Percentiles rank a stretch among this genome's conserved stretches.
Conservation (phyloP, 1,140 invertebrate species). For the Periplaneta americana region DNA sequence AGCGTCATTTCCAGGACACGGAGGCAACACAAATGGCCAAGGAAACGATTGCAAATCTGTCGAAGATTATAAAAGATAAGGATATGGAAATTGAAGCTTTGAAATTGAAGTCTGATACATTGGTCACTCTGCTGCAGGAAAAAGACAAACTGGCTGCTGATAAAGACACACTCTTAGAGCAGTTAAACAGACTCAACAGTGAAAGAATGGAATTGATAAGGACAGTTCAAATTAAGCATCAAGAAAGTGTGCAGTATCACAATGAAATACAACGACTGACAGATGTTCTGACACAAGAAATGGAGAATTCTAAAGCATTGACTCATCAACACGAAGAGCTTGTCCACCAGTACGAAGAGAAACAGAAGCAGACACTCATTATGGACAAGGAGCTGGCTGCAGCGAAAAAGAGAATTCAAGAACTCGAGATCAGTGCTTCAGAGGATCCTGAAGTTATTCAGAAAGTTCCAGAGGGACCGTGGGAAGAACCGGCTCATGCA, state of each 20-base stretch:
- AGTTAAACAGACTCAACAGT: constrained; percentile 32
- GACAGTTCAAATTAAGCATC: constrained; percentile 71
- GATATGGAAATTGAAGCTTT: constrained; percentile 43
- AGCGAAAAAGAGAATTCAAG: constrained; percentile 40
- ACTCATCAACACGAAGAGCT: constrained; percentile 35
- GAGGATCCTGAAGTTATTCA: constrained; percentile 28
- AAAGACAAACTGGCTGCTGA: neutral
- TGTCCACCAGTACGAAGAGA: constrained; percentile 37
- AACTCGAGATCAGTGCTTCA: constrained; percentile 40
- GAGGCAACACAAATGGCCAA: constrained; percentile 1
- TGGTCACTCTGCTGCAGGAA: constrained; percentile 36
- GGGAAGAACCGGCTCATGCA: too few species aligned
- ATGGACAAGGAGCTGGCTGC: constrained; percentile 46
- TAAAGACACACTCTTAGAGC: neutral
- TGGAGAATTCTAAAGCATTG: constrained; percentile 36
- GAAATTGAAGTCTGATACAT: constrained; percentile 37
- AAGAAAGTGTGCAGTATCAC: constrained; percentile 77
- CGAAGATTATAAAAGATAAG: constrained; percentile 39
- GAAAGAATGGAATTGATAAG: constrained; percentile 73
- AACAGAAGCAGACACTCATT: constrained; percentile 40
- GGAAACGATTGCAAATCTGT: constrained; percentile 37
- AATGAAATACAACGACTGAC: constrained; percentile 74
- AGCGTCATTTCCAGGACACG: constrained; percentile 20
- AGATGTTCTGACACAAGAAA: constrained; percentile 35
- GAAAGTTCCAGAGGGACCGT: neutral